Base-by-base conservation (phyloP, 2,113 vertebrate genomes). In the Tautogolabrus adspersus region DNA sequence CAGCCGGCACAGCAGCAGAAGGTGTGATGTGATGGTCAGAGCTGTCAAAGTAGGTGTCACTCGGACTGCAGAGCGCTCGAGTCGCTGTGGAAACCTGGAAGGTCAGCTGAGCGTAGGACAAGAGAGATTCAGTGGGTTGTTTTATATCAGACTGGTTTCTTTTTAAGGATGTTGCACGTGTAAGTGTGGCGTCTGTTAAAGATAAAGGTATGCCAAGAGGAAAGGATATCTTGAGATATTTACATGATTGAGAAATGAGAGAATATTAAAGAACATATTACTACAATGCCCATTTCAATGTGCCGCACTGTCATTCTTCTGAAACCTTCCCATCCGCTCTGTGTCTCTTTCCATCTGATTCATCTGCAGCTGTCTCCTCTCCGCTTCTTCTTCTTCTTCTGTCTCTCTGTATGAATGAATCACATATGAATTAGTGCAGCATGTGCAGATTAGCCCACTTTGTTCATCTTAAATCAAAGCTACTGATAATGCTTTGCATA, bases 231-330 rank as follows among this genome's bases (percentile, higher is more conserved):
- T 0, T 34, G 3, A 26, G 10, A 10, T 18, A 37, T 61, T 7
- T 59, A 38, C n/a, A 10, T 19, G 38, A 26, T 19, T 18, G 59
- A 18, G 49, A 5, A 71, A 11, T 9, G 13, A 15, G 12, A 54
- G 38, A 66, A 51, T 42, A 42, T 54, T 57, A 82, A 81, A 77
- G 55, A 72, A 64, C 51, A 61, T 63, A 80, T 72, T 75, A 84
- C 83, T 38, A 86, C 65, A 86, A 93, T 91, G 89, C 90, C 87
- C 89, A 90, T 93, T 92, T 93, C 87, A 92, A 89, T 89, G 85
- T 85, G 34, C 54, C 26, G 8, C 57, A 10, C 44, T 51, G 37
- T 82, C 78, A 70, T 85, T 42, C 54, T 19, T 72, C 54, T 68
- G 9, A 21, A 68, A 52, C 30, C 46, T 72, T 10, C 6, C 26